Evolutionary conservation across 2,113 vertebrate species (phyloP).

Genomic region (Odocoileus hemionus): DNA sequence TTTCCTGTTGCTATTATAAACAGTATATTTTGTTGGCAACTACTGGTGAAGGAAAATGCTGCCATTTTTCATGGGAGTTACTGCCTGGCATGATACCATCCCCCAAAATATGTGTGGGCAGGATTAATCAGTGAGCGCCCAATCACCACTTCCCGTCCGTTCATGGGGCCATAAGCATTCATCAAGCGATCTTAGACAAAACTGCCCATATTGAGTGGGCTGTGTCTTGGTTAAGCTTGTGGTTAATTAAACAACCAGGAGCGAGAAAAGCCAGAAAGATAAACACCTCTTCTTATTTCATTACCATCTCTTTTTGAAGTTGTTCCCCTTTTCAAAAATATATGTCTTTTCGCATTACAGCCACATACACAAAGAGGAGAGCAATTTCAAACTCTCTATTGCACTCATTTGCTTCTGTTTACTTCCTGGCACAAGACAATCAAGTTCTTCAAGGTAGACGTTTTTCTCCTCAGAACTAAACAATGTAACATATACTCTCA

Average conservation of each 20-base stretch:
- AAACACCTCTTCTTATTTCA: background rate
- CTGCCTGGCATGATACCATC: background rate
- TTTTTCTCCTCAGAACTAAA: background rate
- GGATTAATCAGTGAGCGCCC: background rate
- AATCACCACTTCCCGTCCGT: background rate
- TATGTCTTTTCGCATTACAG: background rate
- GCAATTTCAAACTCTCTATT: background rate
- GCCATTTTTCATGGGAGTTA: background rate
- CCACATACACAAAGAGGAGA: background rate
- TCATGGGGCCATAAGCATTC: background rate
- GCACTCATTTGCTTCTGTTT: background rate
- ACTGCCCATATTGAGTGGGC: background rate
- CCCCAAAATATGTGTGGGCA: background rate
- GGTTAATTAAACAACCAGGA: background rate
- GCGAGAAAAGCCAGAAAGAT: background rate
- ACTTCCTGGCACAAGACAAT: background rate
- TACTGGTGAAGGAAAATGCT: background rate
- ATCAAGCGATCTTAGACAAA: background rate
- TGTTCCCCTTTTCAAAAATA: background rate
- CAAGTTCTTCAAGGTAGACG: background rate
- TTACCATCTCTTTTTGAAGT: background rate
- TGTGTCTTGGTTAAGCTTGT: background rate
- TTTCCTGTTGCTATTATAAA: background rate
- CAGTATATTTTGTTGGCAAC: background rate
- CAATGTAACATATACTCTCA: background rate